phyloP scores from a whole-genome alignment of 2,113 vertebrate species.

The Alectura lathami region DNA sequence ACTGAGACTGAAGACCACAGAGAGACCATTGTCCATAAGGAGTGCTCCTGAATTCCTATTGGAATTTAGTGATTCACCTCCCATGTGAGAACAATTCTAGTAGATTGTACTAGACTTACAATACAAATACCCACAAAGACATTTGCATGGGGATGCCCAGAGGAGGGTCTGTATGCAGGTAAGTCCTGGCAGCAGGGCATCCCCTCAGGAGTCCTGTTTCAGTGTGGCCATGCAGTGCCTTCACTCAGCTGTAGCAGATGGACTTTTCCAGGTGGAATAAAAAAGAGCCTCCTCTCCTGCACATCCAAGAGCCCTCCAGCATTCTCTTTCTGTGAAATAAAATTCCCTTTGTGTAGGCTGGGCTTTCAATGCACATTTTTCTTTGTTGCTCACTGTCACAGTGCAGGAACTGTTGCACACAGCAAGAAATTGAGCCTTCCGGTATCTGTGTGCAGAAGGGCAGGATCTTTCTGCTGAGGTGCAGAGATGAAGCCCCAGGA shows the following conservation, averaged over 20 bases:
- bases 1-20: not conserved
- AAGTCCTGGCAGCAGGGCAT: not conserved
- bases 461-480: not conserved
- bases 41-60: not conserved
- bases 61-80: not conserved
- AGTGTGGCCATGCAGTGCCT: accelerated
- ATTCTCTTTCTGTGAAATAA: not conserved
- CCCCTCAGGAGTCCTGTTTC: not conserved
- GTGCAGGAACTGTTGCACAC: not conserved
- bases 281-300: not conserved
- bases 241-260: not conserved
- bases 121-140: not conserved
- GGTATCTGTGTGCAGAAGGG: not conserved
- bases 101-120: not conserved
- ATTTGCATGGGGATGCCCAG: not conserved
- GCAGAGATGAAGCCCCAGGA: not conserved
- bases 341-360: not conserved
- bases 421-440: not conserved
- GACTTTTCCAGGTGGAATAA: not conserved
- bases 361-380: not conserved
- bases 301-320: not conserved
- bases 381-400: not conserved
- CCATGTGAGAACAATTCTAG: not conserved
- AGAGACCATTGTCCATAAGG: not conserved
- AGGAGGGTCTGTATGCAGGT: not conserved